Evolutionary conservation across 1,140 invertebrate genomes (phyloP).

Genomic region (Tribolium castaneum): DNA sequence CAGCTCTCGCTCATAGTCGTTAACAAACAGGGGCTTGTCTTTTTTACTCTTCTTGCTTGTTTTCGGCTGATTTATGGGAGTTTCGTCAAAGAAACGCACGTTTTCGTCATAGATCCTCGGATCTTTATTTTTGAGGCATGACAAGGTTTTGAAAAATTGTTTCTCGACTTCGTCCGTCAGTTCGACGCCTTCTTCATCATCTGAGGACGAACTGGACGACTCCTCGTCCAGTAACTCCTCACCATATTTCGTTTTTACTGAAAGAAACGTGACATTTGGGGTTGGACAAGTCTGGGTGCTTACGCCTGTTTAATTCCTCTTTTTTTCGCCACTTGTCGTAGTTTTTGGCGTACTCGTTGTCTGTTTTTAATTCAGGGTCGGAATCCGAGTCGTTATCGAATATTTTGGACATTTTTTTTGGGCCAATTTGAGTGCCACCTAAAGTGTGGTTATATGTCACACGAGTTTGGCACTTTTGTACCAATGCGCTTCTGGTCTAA

Average conservation of each 20-base stretch:
- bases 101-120: slow-evolving; percentile 87
- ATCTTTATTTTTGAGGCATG: slow-evolving; percentile 88
- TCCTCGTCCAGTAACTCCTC: slow-evolving; percentile 65
- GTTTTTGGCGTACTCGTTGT: slow-evolving; percentile 83
- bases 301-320: slow-evolving; percentile 88
- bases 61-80: slow-evolving; percentile 57
- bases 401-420: slow-evolving; percentile 46
- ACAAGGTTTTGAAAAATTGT: slow-evolving; percentile 86
- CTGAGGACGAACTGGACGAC: slow-evolving; percentile 59
- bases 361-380: slow-evolving; percentile 73
- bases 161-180: slow-evolving; percentile 78
- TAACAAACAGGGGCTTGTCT: slow-evolving; percentile 75
- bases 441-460: slow-evolving; percentile 8
- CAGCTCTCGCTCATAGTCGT: slow-evolving; percentile 85
- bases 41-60: slow-evolving; percentile 64
- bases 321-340: slow-evolving; percentile 86
- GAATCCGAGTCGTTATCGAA: slow-evolving; percentile 66
- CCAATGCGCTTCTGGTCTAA: neutral
- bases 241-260: slow-evolving; percentile 82
- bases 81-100: slow-evolving; percentile 78
- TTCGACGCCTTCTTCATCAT: slow-evolving; percentile 74
- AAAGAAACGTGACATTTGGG: slow-evolving; percentile 24
- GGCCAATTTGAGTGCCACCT: neutral
- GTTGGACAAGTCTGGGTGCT: slow-evolving; percentile 55
- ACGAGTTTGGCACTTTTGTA: neutral